Conservation (phyloP, 2,888 invertebrate species). For the Ernsta delagoae region DNA sequence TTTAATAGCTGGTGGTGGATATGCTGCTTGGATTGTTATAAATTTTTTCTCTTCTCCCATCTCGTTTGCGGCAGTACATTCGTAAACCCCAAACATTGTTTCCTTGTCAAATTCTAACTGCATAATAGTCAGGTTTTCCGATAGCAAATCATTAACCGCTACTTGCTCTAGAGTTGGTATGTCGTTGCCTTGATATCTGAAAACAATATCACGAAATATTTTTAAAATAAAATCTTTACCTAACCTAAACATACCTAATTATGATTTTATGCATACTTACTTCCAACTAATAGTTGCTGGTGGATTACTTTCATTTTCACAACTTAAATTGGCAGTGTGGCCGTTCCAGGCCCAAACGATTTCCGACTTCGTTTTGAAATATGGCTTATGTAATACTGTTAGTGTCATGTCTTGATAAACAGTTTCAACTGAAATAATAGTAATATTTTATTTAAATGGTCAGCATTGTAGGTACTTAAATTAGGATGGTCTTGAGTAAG, state of each 20-base stretch:
- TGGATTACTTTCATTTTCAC: conserved; percentile 65
- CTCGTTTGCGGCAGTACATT: conserved; percentile 61
- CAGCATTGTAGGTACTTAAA: no score
- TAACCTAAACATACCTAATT: not conserved
- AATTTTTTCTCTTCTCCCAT: conserved; percentile 57
- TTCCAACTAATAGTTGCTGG: conserved; percentile 63
- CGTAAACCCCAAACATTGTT: conserved; percentile 61
- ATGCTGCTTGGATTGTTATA: conserved; percentile 59
- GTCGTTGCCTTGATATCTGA: conserved; percentile 53
- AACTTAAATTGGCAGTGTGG: conserved; percentile 60
- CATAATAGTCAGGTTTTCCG: conserved; percentile 44
- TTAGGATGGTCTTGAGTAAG: no score
- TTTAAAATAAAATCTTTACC: no score
- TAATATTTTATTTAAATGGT: no score
- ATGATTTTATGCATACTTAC: conserved; percentile 48
- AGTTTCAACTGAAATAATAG: conserved; percentile 52
- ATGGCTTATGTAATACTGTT: conserved; percentile 62
- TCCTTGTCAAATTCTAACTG: conserved; percentile 51
- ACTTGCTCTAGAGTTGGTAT: conserved; percentile 49
- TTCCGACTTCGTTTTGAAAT: conserved; percentile 54
- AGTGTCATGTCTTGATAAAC: conserved; percentile 53
- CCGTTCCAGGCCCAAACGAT: conserved; percentile 67
- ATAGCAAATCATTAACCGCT: conserved; percentile 51
- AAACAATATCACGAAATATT: conserved; percentile 14
- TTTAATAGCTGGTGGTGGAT: conserved; percentile 55